Evolutionary conservation across 2,113 vertebrate genomes (phyloP).

Genomic region (Odontesthes bonariensis): DNA sequence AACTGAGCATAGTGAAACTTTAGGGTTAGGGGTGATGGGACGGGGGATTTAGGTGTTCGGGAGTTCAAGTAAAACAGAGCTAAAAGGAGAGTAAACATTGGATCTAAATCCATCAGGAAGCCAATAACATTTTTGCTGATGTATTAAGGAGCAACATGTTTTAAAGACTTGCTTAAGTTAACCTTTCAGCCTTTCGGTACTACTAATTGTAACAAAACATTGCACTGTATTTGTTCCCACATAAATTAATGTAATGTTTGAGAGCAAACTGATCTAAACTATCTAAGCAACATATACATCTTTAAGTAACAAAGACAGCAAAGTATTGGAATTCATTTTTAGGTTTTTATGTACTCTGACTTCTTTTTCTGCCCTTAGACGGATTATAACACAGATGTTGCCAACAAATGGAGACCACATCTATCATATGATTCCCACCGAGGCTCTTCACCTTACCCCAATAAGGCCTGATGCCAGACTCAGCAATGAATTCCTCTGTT

Average conservation of each 20-base stretch:
- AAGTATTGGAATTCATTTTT: too few species aligned
- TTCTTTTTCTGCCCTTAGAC: not conserved
- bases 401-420: slow-evolving; percentile 1
- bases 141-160: not conserved
- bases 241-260: not conserved
- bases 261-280: not conserved
- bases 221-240: too few species aligned
- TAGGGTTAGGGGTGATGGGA: not conserved
- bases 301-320: not conserved
- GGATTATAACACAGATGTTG: not conserved
- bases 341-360: not conserved
- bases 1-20: not conserved
- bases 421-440: slow-evolving; percentile 27
- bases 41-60: not conserved
- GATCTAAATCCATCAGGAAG: not conserved
- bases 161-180: too few species aligned
- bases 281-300: not conserved
- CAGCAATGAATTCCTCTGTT: slow-evolving; percentile 50
- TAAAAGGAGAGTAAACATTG: not conserved
- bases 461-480: slow-evolving; percentile 61
- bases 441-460: slow-evolving; percentile 49
- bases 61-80: not conserved
- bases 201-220: not conserved
- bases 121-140: not conserved
- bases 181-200: not conserved